Evolutionary conservation across 2,113 vertebrate genomes (phyloP).

Genomic region (Ammodytes marinus): DNA sequence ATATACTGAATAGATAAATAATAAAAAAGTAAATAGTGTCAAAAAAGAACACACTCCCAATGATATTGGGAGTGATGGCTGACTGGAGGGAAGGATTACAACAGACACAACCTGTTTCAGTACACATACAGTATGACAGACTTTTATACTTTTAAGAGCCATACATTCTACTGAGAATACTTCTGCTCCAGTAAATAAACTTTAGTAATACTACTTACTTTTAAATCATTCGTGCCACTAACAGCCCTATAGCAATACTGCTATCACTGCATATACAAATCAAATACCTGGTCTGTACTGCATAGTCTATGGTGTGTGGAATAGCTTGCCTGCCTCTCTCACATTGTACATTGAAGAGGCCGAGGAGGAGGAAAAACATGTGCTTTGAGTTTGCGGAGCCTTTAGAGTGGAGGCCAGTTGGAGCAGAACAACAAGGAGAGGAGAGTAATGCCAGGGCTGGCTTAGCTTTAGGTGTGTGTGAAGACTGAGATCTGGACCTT

Average conservation of each 20-base stretch:
- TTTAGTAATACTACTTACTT: not conserved
- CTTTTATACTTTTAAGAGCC: not conserved
- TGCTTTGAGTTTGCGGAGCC: conserved; percentile 71
- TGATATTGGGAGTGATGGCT: too few relatives aligned
- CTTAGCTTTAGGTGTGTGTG: conserved; percentile 46
- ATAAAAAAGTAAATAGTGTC: too few relatives aligned
- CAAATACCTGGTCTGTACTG: conserved; percentile 45
- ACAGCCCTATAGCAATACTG: not conserved
- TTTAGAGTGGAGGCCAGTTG: conserved; percentile 69
- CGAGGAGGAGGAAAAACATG: conserved; percentile 60
- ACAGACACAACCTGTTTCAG: too few relatives aligned
- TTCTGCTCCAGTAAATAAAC: not conserved
- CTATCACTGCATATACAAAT: not conserved
- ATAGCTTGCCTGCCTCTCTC: conserved; percentile 48
- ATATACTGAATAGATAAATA: not conserved
- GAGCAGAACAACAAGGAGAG: conserved; percentile 53
- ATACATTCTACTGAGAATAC: not conserved
- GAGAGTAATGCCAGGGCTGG: conserved; percentile 43
- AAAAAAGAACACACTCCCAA: too few relatives aligned
- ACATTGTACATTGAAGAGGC: conserved; percentile 39
- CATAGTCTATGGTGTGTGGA: conserved; percentile 36
- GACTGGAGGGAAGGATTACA: too few relatives aligned
- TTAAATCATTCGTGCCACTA: too few relatives aligned
- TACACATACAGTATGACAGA: too few relatives aligned
- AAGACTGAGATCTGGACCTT: conserved; percentile 26